Percentiles rank a stretch among this genome's conserved stretches.
Evolutionary conservation across 1,140 invertebrate species (phyloP).

Genomic region (Ceratosolen fusciceps): DNA sequence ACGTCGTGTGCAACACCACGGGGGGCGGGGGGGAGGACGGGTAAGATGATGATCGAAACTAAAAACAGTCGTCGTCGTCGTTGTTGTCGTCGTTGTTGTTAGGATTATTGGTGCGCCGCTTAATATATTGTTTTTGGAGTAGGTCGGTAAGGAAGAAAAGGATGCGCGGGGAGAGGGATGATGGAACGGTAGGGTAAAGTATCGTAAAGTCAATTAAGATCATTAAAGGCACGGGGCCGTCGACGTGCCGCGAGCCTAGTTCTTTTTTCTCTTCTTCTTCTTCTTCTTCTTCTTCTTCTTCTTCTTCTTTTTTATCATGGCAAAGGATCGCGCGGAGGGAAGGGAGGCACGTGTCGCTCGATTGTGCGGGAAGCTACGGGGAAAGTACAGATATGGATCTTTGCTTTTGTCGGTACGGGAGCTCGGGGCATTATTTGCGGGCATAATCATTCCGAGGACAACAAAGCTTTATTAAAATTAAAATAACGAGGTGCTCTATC

Average conservation of each 20-base stretch:
- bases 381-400: conserved; percentile 42
- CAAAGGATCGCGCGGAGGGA: conserved; percentile 33
- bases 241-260: not conserved
- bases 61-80: no score
- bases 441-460: conserved; percentile 31
- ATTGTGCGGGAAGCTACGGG: conserved; percentile 14
- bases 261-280: no score
- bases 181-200: not conserved
- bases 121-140: no score
- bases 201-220: conserved; percentile 42
- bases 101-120: no score
- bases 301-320: conserved; percentile 38
- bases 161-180: no score
- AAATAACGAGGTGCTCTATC: conserved; percentile 21
- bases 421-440: conserved; percentile 32
- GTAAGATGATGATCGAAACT: no score
- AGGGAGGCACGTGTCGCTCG: conserved; percentile 42
- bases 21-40: no score
- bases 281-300: no score
- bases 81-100: no score
- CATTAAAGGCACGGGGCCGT: conserved; percentile 25
- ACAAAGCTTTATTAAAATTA: conserved; percentile 40
- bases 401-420: conserved; percentile 26
- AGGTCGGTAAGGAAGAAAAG: no score
- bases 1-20: not conserved